phyloP scores from a whole-genome alignment of 1,140 invertebrate genomes.

The Bathynomus jamesi region DNA sequence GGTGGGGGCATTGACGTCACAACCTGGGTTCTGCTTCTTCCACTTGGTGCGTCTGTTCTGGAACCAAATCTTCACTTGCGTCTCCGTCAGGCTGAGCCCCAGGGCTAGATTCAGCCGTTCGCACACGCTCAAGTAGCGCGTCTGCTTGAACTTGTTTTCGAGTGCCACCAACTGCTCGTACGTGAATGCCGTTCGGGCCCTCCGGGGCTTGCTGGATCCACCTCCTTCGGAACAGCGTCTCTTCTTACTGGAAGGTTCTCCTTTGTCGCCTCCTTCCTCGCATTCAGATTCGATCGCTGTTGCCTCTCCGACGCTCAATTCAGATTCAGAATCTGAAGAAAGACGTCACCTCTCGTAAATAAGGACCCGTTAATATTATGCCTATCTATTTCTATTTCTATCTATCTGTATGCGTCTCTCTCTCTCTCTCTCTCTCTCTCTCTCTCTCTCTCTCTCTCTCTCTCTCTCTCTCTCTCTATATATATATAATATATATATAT shows the following conservation, averaged over 20 bases:
- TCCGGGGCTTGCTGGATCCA: constrained; percentile 58
- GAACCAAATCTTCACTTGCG: constrained; percentile 94
- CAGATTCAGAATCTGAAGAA: neutral
- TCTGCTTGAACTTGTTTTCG: constrained; percentile 99
- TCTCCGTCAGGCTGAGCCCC: constrained; percentile 90
- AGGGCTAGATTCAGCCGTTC: constrained; percentile 92
- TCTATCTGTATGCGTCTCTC: too few relatives aligned
- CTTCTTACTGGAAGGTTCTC: neutral
- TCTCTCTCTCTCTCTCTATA: too few relatives aligned
- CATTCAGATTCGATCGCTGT: neutral
- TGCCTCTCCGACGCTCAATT: neutral
- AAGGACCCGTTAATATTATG: too few relatives aligned
- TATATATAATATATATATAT: too few relatives aligned
- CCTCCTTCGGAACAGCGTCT: neutral
- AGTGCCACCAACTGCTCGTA: constrained; percentile 96
- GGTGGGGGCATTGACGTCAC: constrained; percentile 95
- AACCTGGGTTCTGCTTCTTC: constrained; percentile 98
- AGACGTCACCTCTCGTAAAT: too few relatives aligned
- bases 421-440: too few relatives aligned
- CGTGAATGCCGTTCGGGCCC: constrained; percentile 95
- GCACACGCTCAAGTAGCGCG: constrained; percentile 94
- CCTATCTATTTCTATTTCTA: too few relatives aligned
- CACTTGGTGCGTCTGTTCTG: constrained; percentile 96
- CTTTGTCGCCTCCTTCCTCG: neutral
- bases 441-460: too few relatives aligned